phyloP scores from a whole-genome alignment of 2,797 vertebrate species.

The Siniperca obscura region DNA sequence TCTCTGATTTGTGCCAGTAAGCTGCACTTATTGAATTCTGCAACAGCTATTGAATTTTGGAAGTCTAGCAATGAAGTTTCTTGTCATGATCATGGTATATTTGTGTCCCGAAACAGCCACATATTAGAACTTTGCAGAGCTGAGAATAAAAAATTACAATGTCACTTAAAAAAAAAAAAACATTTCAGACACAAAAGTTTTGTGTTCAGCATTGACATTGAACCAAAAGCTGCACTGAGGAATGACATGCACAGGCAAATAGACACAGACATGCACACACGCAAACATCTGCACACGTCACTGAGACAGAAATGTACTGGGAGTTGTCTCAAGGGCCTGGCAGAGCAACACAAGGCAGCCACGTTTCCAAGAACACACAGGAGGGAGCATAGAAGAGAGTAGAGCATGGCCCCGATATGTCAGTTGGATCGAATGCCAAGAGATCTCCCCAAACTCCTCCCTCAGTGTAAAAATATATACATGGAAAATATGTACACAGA shows the following conservation, averaged over 20 bases:
- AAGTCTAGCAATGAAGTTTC: conserved; percentile 31
- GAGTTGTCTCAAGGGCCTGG: conserved; percentile 65
- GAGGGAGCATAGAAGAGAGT: conserved; percentile 52
- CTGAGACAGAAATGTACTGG: conserved; percentile 56
- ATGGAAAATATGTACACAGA: conserved; percentile 36
- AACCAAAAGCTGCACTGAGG: conserved; percentile 23
- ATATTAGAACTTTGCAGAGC: not conserved
- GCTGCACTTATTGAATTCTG: conserved; percentile 46
- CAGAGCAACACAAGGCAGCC: conserved; percentile 55
- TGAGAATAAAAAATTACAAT: not conserved
- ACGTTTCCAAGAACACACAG: conserved; percentile 69
- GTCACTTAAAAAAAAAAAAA: not conserved
- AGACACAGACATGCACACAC: conserved; percentile 38
- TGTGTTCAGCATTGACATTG: conserved; percentile 8
- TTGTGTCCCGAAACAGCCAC: conserved; percentile 26
- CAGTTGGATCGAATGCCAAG: conserved; percentile 47
- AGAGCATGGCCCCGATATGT: conserved; percentile 44
- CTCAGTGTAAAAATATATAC: conserved; percentile 46
- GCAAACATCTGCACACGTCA: conserved; percentile 49
- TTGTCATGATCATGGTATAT: conserved; percentile 28
- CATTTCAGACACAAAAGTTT: conserved; percentile 7
- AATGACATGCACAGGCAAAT: conserved; percentile 6
- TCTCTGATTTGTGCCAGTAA: conserved; percentile 49
- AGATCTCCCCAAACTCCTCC: conserved; percentile 45
- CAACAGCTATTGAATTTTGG: conserved; percentile 35